Base-by-base conservation (phyloP, 2,888 invertebrate genomes). In the Anoplius nigerrimus region DNA sequence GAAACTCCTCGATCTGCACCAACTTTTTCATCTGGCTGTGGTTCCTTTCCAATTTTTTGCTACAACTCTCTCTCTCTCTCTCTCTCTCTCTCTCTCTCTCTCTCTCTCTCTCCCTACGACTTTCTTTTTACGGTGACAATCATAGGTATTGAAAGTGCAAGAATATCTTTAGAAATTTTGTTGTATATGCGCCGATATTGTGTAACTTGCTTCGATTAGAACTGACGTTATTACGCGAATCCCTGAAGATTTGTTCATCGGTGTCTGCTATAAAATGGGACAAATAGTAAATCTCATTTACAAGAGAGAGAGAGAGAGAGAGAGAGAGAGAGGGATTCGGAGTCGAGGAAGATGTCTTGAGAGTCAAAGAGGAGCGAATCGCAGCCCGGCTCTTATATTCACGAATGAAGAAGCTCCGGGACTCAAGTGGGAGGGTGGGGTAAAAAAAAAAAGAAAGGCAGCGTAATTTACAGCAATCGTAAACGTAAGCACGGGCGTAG, bases 401-500 rank as follows among this genome's bases (percentile, higher is more conserved):
- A n/a, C 1, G 56, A 53, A 54, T n/a, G 54, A n/a, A 27, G 34
- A 34, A 53, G 66, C 52, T 42, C 62, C 57, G 34, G 62, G 62
- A 45, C 42, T 54, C 56, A 55, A 53, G 34, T 60, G 53, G 62
- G 46, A 59, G 52, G 60, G 46, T 55, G 57, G 60, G 43, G 55
- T 43, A 66, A 67, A 64, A n/a, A n/a, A 70, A 75, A 69, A 59
- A 76, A 75, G 72, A 70, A 71, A 73, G 62, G 68, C 58, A 70
- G 67, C 66, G 80, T 81, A 83, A 83, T 83, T 83, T 80, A 83
- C 80, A 78, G 78, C 81, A 80, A 81, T 81, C 81, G 78, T 83
- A 83, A 81, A 82, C 75, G 81, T 79, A 72, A 78, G 72, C 69
- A 66, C 73, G 62, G 67, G 69, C 71, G 68, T 71, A 64, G 69